phyloP scores from a whole-genome alignment of 2,113 vertebrate species.

The Bombycilla garrulus region DNA sequence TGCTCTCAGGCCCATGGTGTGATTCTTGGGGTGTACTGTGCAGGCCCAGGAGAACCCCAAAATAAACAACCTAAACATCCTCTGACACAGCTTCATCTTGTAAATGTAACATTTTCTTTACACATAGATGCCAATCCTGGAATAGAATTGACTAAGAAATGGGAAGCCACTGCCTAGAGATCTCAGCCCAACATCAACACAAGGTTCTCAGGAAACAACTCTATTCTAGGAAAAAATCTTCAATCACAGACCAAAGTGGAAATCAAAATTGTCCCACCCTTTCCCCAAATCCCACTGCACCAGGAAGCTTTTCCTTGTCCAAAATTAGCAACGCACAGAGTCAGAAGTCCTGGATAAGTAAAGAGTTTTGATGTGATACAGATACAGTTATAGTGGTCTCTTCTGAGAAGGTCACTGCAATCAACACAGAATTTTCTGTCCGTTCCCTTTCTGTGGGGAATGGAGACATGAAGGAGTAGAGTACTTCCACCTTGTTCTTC shows the following conservation, averaged over 20 bases:
- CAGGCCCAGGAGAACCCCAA: not conserved
- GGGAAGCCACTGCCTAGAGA: not conserved
- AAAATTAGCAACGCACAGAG: not conserved
- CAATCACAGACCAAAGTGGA: not conserved
- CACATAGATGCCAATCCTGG: not conserved
- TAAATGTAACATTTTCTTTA: not conserved
- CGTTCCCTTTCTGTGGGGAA: not conserved
- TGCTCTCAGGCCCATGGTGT: not conserved
- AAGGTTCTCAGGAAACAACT: not conserved
- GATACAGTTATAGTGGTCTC: not conserved
- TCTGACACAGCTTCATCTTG: not conserved
- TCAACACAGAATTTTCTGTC: not conserved
- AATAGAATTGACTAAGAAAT: not conserved
- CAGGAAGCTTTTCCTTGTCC: not conserved
- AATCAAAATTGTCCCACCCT: not conserved
- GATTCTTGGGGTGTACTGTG: too few species aligned
- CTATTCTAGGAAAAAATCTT: not conserved
- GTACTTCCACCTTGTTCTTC: not conserved
- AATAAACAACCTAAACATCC: not conserved
- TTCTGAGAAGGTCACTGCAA: not conserved
- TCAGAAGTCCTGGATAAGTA: not conserved
- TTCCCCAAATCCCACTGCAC: not conserved
- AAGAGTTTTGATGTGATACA: not conserved
- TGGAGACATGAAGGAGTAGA: not conserved
- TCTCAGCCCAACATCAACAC: not conserved